Evolutionary conservation across 2,113 vertebrate genomes (phyloP).

Genomic region (Mormoops blainvillei): DNA sequence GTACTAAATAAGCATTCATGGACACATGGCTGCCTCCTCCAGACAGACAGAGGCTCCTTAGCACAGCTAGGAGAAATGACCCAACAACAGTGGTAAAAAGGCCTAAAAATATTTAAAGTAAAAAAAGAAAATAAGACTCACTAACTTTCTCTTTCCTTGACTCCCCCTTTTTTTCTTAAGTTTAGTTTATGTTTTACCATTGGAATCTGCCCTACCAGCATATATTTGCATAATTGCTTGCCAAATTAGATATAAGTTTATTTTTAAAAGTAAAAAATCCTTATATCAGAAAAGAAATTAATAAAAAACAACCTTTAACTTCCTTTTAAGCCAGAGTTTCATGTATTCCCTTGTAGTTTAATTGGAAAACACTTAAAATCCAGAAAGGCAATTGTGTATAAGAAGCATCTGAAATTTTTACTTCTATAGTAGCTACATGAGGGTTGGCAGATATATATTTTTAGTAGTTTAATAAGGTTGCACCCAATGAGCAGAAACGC

Average conservation of each 20-base stretch:
- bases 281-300: slow-evolving; percentile 32
- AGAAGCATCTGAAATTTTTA: background rate
- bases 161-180: slow-evolving; percentile 52
- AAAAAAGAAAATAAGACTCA: slow-evolving; percentile 47
- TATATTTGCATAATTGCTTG: slow-evolving; percentile 58
- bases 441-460: background rate
- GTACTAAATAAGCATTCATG: slow-evolving; percentile 39
- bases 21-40: slow-evolving; percentile 46
- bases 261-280: slow-evolving; percentile 50
- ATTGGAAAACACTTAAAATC: slow-evolving; percentile 13
- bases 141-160: slow-evolving; percentile 61
- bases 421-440: background rate
- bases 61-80: slow-evolving; percentile 32
- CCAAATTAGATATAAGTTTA: slow-evolving; percentile 49
- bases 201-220: slow-evolving; percentile 63
- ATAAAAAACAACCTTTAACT: slow-evolving; percentile 15
- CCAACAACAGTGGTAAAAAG: slow-evolving; percentile 38
- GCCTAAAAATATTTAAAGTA: slow-evolving; percentile 72
- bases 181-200: slow-evolving; percentile 58
- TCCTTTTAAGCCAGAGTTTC: background rate
- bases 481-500: slow-evolving; percentile 20
- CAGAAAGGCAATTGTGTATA: background rate
- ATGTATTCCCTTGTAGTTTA: background rate
- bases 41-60: slow-evolving; percentile 25
- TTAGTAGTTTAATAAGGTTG: slow-evolving; percentile 53